Conservation (phyloP, 2,113 vertebrate genomes). For the Solea senegalensis region DNA sequence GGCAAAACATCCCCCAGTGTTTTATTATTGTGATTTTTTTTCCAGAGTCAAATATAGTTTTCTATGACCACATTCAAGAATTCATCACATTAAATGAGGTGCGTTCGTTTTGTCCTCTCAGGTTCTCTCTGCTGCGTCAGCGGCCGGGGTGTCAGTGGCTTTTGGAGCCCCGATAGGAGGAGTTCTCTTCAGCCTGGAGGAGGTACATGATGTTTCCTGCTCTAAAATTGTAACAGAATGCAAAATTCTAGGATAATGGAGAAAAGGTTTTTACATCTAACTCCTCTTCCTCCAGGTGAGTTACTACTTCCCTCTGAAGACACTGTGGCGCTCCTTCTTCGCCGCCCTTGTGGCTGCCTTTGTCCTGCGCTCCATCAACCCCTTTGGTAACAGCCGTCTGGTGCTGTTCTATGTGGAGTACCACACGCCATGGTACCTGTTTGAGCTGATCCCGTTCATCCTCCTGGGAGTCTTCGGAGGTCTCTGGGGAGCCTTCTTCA, state of each 20-base stretch:
- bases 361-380: constrained; percentile 97
- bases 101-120: constrained; percentile 58
- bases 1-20: too few relatives aligned
- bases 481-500: constrained; percentile 98
- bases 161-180: constrained; percentile 99
- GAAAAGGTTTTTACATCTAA: neutral
- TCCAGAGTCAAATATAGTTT: neutral
- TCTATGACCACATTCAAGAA: neutral
- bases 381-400: constrained; percentile 96
- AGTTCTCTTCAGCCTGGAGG: constrained; percentile 97
- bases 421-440: constrained; percentile 99
- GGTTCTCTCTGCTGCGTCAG: constrained; percentile 97
- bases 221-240: too few relatives aligned
- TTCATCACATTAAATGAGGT: too few relatives aligned
- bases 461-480: constrained; percentile 97
- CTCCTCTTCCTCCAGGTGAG: constrained; percentile 79
- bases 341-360: constrained; percentile 98
- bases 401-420: constrained; percentile 99
- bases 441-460: constrained; percentile 98
- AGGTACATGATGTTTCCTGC: constrained; percentile 78
- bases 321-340: constrained; percentile 98
- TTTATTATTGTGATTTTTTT: neutral
- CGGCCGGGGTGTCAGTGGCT: constrained; percentile 96
- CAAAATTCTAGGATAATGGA: neutral
- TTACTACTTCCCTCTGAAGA: constrained; percentile 98